phyloP scores from a whole-genome alignment of 2,797 vertebrate genomes.

The Cephalopachus bancanus region DNA sequence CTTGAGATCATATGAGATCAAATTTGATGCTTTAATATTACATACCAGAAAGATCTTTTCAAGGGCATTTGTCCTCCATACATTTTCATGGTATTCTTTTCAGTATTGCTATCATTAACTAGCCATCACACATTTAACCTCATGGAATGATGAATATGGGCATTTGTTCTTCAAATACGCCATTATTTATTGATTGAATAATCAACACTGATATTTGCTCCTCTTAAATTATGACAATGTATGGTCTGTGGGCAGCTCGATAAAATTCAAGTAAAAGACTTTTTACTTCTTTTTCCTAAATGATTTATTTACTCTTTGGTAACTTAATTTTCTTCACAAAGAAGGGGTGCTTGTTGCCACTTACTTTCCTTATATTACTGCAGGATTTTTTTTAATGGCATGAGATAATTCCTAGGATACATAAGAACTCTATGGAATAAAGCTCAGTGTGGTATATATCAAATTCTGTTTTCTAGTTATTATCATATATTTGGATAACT shows the following conservation, averaged over 20 bases:
- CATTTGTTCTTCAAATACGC: slow-evolving; percentile 33
- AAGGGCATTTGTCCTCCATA: background rate
- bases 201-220: slow-evolving; percentile 38
- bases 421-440: slow-evolving; percentile 3
- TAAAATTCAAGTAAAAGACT: slow-evolving; percentile 40
- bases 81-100: slow-evolving; percentile 30
- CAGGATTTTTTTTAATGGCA: background rate
- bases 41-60: background rate
- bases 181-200: slow-evolving; percentile 26
- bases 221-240: slow-evolving; percentile 9
- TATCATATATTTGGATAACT: slow-evolving; percentile 13
- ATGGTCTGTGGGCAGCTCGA: background rate
- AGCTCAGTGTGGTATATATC: background rate
- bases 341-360: background rate
- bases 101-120: background rate
- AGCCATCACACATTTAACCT: slow-evolving; percentile 14
- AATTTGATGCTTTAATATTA: slow-evolving; percentile 18
- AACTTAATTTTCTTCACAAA: slow-evolving; percentile 17
- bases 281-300: slow-evolving; percentile 28
- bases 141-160: background rate
- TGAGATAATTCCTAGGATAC: background rate
- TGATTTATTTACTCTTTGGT: slow-evolving; percentile 17
- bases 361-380: slow-evolving; percentile 6
- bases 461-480: slow-evolving; percentile 29
- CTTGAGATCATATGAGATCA: background rate